Evolutionary conservation across 2,797 vertebrate species (phyloP).

Genomic region (Tokudaia muenninki): DNA sequence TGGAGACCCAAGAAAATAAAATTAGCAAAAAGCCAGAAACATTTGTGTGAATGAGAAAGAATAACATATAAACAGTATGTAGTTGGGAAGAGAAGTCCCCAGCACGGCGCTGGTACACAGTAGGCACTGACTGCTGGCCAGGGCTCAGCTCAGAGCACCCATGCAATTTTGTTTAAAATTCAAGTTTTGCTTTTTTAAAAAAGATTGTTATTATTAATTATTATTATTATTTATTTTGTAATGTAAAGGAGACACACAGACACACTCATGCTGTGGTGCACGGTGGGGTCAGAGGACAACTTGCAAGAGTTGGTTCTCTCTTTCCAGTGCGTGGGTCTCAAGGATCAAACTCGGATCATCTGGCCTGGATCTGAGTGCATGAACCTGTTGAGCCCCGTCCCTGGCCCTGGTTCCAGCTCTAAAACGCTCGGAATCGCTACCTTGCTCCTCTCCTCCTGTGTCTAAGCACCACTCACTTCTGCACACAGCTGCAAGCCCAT

Average conservation of each 20-base stretch:
- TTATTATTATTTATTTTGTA: background rate
- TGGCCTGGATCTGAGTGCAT: too few species aligned
- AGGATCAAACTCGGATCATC: too few species aligned
- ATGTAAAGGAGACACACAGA: background rate
- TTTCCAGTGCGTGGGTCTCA: background rate
- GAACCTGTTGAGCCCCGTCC: background rate
- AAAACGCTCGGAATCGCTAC: background rate
- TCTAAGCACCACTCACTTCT: background rate
- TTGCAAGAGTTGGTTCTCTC: background rate
- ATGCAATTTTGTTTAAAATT: background rate
- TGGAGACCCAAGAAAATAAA: conserved; percentile 5
- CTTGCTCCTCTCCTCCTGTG: background rate
- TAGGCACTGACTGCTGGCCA: background rate
- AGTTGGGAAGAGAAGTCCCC: background rate
- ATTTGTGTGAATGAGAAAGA: background rate
- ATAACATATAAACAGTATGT: background rate
- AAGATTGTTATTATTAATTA: too few species aligned
- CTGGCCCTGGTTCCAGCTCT: background rate
- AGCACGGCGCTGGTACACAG: rapidly evolving
- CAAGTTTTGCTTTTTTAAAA: background rate
- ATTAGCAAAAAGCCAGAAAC: background rate
- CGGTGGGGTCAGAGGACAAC: background rate
- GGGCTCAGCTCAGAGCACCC: background rate
- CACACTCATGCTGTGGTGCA: background rate
- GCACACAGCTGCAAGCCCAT: conserved; percentile 13